Evolutionary conservation across 2,888 invertebrate genomes (phyloP).

Genomic region (Tineola bisselliella): DNA sequence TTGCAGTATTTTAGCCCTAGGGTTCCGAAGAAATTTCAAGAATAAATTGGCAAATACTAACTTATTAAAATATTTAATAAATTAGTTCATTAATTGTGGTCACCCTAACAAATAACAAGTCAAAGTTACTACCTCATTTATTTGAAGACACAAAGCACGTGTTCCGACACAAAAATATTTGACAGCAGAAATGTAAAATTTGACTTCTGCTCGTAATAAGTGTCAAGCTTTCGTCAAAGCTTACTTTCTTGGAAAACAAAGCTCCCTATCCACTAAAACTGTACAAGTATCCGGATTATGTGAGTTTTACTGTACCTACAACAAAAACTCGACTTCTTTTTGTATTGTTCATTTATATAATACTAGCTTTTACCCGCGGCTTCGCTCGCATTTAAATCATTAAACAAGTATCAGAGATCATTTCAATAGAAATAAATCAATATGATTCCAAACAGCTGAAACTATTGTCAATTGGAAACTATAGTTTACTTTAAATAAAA

Average conservation of each 20-base stretch:
- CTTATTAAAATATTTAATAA: no score
- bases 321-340: not conserved
- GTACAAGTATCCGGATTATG: not conserved
- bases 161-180: slow-evolving; percentile 18
- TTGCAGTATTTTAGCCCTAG: no score
- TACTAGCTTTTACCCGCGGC: no score
- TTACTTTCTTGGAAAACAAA: not conserved
- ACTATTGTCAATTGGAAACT: no score
- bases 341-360: no score
- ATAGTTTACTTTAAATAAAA: no score
- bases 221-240: slow-evolving; percentile 21
- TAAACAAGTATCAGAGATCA: no score
- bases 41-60: no score
- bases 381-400: no score
- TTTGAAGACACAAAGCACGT: slow-evolving; percentile 13
- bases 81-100: not conserved
- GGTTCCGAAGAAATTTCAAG: no score
- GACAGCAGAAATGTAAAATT: slow-evolving; percentile 22
- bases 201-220: slow-evolving; percentile 25
- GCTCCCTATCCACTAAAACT: not conserved
- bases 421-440: no score
- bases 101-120: slow-evolving; percentile 10
- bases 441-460: no score
- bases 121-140: slow-evolving; percentile 11
- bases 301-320: not conserved